Percentiles rank a stretch among this genome's conserved stretches.
phyloP scores from a whole-genome alignment of 2,113 vertebrate species.

The Microcebus jonahi region DNA sequence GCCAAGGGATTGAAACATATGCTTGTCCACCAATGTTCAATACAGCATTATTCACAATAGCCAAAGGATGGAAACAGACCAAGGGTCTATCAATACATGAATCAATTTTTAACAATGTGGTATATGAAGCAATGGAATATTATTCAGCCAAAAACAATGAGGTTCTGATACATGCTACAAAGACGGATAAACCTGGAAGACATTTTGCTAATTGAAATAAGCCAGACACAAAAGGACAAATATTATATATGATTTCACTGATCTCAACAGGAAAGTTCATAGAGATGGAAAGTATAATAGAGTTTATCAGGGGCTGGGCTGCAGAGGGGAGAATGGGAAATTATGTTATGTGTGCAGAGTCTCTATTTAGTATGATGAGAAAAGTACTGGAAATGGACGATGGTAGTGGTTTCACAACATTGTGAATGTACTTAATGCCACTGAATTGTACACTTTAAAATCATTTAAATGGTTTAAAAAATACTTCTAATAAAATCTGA shows the following conservation, averaged over 20 bases:
- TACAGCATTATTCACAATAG: not conserved
- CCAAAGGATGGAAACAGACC: not conserved
- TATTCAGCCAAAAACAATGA: not conserved
- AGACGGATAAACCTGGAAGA: not conserved
- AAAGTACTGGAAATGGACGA: not conserved
- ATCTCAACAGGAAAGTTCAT: not conserved
- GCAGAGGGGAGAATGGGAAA: not conserved
- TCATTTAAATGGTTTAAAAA: not conserved
- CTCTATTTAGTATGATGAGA: not conserved
- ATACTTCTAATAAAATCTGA: not conserved
- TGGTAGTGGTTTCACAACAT: not conserved
- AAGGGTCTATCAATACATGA: not conserved
- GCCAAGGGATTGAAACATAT: not conserved
- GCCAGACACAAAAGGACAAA: not conserved
- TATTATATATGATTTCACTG: not conserved
- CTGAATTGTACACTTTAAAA: not conserved
- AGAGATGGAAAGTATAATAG: not conserved
- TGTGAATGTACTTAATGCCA: not conserved
- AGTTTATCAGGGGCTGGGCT: not conserved
- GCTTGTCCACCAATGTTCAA: not conserved
- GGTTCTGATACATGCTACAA: not conserved
- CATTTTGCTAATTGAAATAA: conserved; percentile 8
- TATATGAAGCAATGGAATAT: not conserved
- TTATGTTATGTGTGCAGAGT: not conserved
- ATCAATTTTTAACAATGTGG: not conserved